Evolutionary conservation across 2,113 vertebrate species (phyloP).

Genomic region (Sinocyclocheilus anophthalmus): DNA sequence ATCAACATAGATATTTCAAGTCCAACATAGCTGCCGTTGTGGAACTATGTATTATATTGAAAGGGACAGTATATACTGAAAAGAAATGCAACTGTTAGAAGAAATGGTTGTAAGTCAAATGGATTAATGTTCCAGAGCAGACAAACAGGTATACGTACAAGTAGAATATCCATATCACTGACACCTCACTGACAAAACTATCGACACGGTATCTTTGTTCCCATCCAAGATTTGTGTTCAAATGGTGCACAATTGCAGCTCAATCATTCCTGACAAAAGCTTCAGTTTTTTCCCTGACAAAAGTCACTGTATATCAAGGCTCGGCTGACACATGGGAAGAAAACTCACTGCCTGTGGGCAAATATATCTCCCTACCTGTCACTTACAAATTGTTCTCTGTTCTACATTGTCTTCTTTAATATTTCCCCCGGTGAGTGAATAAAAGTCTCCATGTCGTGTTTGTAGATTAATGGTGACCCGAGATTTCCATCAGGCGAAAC

Average conservation of each 20-base stretch:
- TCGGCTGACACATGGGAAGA: conserved; percentile 65
- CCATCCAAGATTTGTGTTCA: conserved; percentile 47
- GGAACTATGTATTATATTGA: neutral
- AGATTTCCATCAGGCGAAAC: conserved; percentile 52
- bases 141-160: neutral
- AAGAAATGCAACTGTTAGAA: neutral
- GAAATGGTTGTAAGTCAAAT: neutral
- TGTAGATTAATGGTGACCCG: conserved; percentile 62
- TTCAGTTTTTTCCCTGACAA: conserved; percentile 62
- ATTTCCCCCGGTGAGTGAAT: conserved; percentile 67
- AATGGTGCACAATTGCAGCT: conserved; percentile 58
- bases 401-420: conserved; percentile 69
- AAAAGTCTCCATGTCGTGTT: conserved; percentile 59
- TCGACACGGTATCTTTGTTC: conserved; percentile 41
- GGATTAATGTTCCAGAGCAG: neutral
- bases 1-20: neutral
- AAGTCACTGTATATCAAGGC: conserved; percentile 59
- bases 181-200: conserved; percentile 55
- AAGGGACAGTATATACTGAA: neutral
- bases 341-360: conserved; percentile 69
- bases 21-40: neutral
- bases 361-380: conserved; percentile 72
- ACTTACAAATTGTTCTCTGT: conserved; percentile 68
- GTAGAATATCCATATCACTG: conserved; percentile 15
- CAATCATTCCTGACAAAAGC: conserved; percentile 73